Conservation (phyloP, 2,113 vertebrate species). For the Sarotherodon lohbergeri region DNA sequence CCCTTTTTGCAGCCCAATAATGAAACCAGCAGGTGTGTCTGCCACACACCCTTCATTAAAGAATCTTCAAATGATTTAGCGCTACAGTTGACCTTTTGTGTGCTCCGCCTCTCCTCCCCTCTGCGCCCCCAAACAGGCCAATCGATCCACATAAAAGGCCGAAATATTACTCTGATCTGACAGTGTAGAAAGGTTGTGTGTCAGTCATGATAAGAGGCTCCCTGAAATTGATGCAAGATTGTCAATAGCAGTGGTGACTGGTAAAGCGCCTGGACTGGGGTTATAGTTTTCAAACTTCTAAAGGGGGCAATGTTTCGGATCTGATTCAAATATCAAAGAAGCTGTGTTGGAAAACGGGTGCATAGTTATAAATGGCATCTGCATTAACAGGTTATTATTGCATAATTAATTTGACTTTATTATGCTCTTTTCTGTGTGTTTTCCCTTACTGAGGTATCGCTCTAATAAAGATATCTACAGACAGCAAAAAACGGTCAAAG, state of each 20-base stretch:
- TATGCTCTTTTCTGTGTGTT: neutral
- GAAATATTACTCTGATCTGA: constrained; percentile 76
- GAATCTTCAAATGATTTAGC: constrained; percentile 70
- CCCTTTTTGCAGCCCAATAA: constrained; percentile 33
- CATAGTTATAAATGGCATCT: neutral
- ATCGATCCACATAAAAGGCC: constrained; percentile 74
- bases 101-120: constrained; percentile 47
- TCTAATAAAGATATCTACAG: constrained; percentile 34
- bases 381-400: neutral
- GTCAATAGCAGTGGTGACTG: constrained; percentile 60
- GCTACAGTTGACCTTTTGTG: constrained; percentile 69
- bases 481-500: constrained; percentile 18
- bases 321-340: neutral
- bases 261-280: neutral
- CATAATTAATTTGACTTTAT: neutral
- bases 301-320: neutral
- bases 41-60: constrained; percentile 71
- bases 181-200: constrained; percentile 73
- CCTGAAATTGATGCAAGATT: constrained; percentile 69
- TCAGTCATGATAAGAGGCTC: constrained; percentile 67
- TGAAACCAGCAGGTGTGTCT: constrained; percentile 61
- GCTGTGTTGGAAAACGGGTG: neutral
- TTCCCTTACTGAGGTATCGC: neutral
- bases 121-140: constrained; percentile 52
- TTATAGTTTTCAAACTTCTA: neutral